phyloP scores from a whole-genome alignment of 2,888 invertebrate species.

The Agriopis marginaria region DNA sequence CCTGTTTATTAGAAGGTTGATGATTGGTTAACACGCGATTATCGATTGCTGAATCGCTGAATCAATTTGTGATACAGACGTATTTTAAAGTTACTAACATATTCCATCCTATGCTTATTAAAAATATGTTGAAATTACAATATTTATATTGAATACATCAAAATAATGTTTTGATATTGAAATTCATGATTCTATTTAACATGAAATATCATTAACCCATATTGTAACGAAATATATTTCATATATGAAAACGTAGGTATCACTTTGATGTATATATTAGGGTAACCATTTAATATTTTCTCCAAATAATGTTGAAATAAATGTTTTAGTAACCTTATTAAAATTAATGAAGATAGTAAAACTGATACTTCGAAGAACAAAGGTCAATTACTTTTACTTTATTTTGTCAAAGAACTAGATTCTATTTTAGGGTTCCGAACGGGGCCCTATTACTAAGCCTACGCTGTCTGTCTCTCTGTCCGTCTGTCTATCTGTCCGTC shows the following conservation, averaged over 20 bases:
- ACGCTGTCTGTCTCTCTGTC: too few relatives aligned
- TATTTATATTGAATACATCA: not conserved
- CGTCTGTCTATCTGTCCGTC: too few relatives aligned
- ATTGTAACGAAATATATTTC: constrained; percentile 7
- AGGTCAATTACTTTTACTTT: too few relatives aligned
- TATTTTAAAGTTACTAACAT: too few relatives aligned
- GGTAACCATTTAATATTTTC: constrained; percentile 7
- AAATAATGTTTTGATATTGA: not conserved
- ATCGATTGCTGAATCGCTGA: too few relatives aligned
- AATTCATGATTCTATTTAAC: constrained; percentile 8
- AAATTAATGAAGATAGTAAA: too few relatives aligned
- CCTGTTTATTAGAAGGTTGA: not conserved
- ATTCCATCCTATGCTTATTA: not conserved
- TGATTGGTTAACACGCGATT: not conserved
- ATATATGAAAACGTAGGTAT: constrained; percentile 9
- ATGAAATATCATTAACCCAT: constrained; percentile 14
- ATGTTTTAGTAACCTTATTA: not conserved
- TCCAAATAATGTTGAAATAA: constrained; percentile 1
- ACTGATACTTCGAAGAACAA: too few relatives aligned
- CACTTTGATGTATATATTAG: constrained; percentile 10
- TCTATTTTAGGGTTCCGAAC: too few relatives aligned
- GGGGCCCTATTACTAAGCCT: too few relatives aligned
- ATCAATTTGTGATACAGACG: not conserved
- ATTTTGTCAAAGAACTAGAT: too few relatives aligned
- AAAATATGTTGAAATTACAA: not conserved